Base-by-base conservation (phyloP, 2,797 vertebrate species). In the Amblyopsis hoosieri region DNA sequence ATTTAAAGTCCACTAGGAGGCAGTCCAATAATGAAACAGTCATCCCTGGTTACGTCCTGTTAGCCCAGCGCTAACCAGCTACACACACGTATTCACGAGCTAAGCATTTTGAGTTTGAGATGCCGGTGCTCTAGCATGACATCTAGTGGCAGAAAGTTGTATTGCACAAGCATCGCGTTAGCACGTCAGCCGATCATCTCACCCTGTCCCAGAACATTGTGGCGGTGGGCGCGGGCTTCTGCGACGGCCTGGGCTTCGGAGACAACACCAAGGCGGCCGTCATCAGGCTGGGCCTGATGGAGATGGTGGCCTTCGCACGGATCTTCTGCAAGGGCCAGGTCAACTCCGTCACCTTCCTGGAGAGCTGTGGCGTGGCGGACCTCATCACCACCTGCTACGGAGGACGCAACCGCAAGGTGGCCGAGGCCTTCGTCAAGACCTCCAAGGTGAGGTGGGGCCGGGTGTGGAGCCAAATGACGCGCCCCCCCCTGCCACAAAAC, bases 251-350 rank as follows among this genome's bases (percentile, higher is more conserved):
- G 2, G 85, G 79, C 0, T 94, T 86, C 0, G 95, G 95, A 0
- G 95, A 96, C 72, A 97, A 97, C 66, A 97, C 95, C 2, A 96
- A 97, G 83, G 94, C 95, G 0, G 95, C 95, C 0, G 93, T 96
- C 61, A 97, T 97, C 85, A 76, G 95, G 2, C 82, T 97, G 71
- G 95, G 95, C 8, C 89, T 97, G 60, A 95, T 97, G 95, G 95
- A 97, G 67, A 97, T 97, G 95, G 78, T 97, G 15, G 90, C 93
- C 49, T 97, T 96, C 56, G 75, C 95, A 50, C 93, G 87, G 80
- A 37, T 96, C 54, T 96, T 96, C 90, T 95, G 94, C 85, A 86
- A 75, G 61, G 90, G 82, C 12, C 5, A 69, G 0, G 93, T 96
- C 37, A 85, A 79, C 65, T 89, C 85, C 29, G 58, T 62, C 54